These are phyloP conservation scores for Rhabditoides inermis DNA, from an alignment of 2,888 invertebrate genomes.

Conservation along the genomic window DNA sequence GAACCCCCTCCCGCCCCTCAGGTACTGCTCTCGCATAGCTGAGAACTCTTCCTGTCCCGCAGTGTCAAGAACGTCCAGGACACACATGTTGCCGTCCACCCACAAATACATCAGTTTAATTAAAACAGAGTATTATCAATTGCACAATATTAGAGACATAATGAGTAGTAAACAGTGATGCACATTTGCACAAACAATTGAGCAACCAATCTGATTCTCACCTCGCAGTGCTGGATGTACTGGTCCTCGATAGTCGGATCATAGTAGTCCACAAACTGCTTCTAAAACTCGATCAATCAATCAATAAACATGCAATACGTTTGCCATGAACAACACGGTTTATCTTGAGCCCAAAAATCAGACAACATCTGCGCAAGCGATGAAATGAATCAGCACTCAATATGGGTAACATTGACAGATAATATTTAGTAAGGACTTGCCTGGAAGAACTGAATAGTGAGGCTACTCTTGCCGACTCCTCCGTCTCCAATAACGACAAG, in stretches of 20 bases:
- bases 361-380: background rate
- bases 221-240: constrained; percentile 84
- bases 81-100: background rate
- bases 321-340: too few relatives aligned
- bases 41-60: constrained; percentile 92
- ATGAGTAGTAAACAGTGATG: background rate
- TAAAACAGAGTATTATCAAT: background rate
- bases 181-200: background rate
- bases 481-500: constrained; percentile 45
- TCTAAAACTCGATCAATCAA: constrained; percentile 53
- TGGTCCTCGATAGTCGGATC: constrained; percentile 93
- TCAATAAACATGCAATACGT: background rate
- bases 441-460: constrained; percentile 92
- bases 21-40: constrained; percentile 82
- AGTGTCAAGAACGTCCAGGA: constrained; percentile 69
- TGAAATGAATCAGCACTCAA: background rate
- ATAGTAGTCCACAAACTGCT: constrained; percentile 84
- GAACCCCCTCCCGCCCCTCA: constrained; percentile 87
- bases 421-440: too few relatives aligned
- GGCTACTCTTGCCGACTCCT: constrained; percentile 70
- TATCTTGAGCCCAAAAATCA: background rate
- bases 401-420: background rate
- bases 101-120: background rate
- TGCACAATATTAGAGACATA: background rate
- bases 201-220: too few relatives aligned